Evolutionary conservation across 2,888 invertebrate species (phyloP).

Genomic region (Arctia plantaginis): DNA sequence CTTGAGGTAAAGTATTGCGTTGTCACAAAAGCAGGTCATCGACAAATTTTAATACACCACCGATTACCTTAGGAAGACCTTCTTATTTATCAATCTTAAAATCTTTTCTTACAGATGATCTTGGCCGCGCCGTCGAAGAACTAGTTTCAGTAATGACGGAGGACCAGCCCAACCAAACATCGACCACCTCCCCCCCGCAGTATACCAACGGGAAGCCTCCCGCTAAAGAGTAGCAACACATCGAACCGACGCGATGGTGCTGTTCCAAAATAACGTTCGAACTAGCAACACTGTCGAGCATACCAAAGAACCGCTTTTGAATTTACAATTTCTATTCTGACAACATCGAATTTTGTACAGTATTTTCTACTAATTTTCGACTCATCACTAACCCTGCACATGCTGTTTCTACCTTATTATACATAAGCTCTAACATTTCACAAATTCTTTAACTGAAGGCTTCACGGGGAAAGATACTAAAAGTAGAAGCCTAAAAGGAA

Average conservation of each 20-base stretch:
- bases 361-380: slow-evolving; percentile 79
- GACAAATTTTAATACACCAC: not conserved
- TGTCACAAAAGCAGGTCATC: not conserved
- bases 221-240: slow-evolving; percentile 66
- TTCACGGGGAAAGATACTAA: slow-evolving; percentile 61
- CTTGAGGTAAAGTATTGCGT: slow-evolving; percentile 74
- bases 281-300: slow-evolving; percentile 77
- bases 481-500: slow-evolving; percentile 62
- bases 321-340: slow-evolving; percentile 42
- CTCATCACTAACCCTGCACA: slow-evolving; percentile 83
- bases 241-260: slow-evolving; percentile 62
- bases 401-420: slow-evolving; percentile 66
- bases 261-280: slow-evolving; percentile 56
- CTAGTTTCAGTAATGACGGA: slow-evolving; percentile 96
- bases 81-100: not conserved
- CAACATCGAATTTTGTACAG: slow-evolving; percentile 48
- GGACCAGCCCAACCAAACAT: slow-evolving; percentile 70
- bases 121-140: slow-evolving; percentile 95
- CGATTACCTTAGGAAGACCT: too few relatives aligned
- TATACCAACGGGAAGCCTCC: slow-evolving; percentile 82
- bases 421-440: slow-evolving; percentile 77
- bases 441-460: slow-evolving; percentile 67
- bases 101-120: slow-evolving; percentile 88
- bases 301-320: slow-evolving; percentile 60
- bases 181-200: slow-evolving; percentile 76